Evolutionary conservation across 2,797 vertebrate species (phyloP), one percentile per base, ranked within the genome.

Genomic region (Sebastes itinus): DNA sequence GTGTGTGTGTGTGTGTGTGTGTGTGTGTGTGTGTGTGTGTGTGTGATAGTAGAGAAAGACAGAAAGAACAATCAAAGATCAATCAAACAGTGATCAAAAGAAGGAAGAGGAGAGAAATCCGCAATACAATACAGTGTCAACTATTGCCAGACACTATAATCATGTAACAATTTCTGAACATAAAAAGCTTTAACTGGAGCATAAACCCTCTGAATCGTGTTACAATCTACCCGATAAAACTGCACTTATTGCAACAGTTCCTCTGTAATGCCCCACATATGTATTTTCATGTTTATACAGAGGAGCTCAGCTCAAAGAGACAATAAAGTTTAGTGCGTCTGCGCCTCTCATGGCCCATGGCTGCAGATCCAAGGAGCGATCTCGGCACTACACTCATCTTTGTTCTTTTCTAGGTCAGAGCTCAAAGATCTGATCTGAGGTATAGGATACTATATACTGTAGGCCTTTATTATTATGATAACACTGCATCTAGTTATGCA

Each of bases 401-500:
- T 89, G 85, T 90, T 91, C 62, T 88, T 87, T 90, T 90, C 69
- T 87, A 38, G 90, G 88, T 88, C 81, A 87, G 71, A 88, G 86
- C 89, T 89, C 79, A 81, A 75, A 88, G 80, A 84, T 90, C 20
- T 84, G 81, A 90, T 93, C 82, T 71, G 81, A 82, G 73, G 82
- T 88, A 72, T 83, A 22, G 61, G 83, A 86, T 78, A 72, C 61
- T 63, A 65, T 85, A 82, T 88, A 93, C 87, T 89, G 87, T 91
- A 84, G 78, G 77, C 75, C 85, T 89, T 92, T 89, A 90, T 91
- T 91, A 89, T 91, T 87, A 91, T 89, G 85, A 92, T 92, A 94
- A 91, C 89, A 18, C 84, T 58, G 88, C 89, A 90, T 92, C 84
- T 92, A 67, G 88, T 95, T 92, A 95, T 94, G 92, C 59, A 91